A percentile compares a stretch with the other conserved stretches of the same genome.
Evolutionary conservation across 2,797 vertebrate species (phyloP).

Genomic region (Setipinna tenuifilis): DNA sequence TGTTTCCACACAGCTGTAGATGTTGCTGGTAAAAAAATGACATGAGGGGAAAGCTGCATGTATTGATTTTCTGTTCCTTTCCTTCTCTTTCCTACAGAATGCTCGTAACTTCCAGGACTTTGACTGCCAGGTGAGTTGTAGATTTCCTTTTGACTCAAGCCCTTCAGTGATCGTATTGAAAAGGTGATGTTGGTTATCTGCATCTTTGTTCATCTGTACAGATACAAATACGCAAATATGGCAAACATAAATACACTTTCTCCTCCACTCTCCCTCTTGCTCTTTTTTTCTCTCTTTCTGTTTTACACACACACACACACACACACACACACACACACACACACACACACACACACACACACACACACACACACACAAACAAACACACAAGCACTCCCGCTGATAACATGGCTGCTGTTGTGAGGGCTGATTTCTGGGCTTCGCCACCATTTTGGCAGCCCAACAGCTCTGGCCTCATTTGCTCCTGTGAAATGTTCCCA

Average conservation of each 20-base stretch:
- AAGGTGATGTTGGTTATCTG: not conserved
- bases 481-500: not conserved
- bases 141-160: not conserved
- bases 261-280: too few relatives aligned
- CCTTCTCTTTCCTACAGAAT: conserved; percentile 78
- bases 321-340: not conserved
- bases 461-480: not conserved
- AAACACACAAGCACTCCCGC: not conserved
- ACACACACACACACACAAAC: not conserved
- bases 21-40: not conserved
- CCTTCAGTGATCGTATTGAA: not conserved
- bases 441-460: not conserved
- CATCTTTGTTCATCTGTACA: not conserved
- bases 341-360: not conserved
- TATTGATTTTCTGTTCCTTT: conserved; percentile 8
- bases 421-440: not conserved
- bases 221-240: not conserved
- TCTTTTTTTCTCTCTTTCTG: too few relatives aligned
- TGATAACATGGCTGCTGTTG: not conserved
- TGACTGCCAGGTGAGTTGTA: conserved; percentile 90
- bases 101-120: conserved; percentile 94
- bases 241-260: not conserved
- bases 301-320: not conserved
- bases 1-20: not conserved
- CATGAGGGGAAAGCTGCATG: not conserved